These are phyloP conservation scores for Euwallacea similis DNA, from an alignment of 1,140 invertebrate species.

Conservation along the genomic window DNA sequence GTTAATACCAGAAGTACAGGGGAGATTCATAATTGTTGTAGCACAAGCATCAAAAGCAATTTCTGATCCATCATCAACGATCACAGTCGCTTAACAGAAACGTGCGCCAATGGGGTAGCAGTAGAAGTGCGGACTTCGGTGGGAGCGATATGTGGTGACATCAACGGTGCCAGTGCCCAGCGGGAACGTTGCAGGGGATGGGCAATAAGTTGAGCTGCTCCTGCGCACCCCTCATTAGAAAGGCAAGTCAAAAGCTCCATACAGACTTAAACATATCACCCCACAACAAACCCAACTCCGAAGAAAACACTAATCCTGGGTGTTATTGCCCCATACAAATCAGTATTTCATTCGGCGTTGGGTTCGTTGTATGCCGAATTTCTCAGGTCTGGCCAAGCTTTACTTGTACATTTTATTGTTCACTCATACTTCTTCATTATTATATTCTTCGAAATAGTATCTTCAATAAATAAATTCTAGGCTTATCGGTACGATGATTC, in stretches of 20 bases:
- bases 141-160: slow-evolving; percentile 65
- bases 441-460: no score
- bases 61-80: slow-evolving; percentile 55
- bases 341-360: no score
- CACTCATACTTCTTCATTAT: no score
- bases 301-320: no score
- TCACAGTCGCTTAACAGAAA: slow-evolving; percentile 71
- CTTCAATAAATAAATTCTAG: slow-evolving; percentile 13
- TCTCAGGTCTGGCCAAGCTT: no score
- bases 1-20: no score
- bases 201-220: slow-evolving; percentile 95
- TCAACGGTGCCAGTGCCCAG: slow-evolving; percentile 61
- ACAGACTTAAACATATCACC: neutral
- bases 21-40: slow-evolving; percentile 17
- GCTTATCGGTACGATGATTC: slow-evolving; percentile 92
- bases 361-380: no score
- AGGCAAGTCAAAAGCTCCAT: slow-evolving; percentile 52
- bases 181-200: slow-evolving; percentile 66
- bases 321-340: no score
- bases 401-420: no score
- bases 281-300: no score
- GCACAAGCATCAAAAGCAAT: slow-evolving; percentile 51
- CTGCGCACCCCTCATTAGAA: slow-evolving; percentile 90
- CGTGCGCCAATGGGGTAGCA: slow-evolving; percentile 54
- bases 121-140: slow-evolving; percentile 60